Evolutionary conservation across 2,888 invertebrate genomes (phyloP).

Genomic region (Melipona bicolor): DNA sequence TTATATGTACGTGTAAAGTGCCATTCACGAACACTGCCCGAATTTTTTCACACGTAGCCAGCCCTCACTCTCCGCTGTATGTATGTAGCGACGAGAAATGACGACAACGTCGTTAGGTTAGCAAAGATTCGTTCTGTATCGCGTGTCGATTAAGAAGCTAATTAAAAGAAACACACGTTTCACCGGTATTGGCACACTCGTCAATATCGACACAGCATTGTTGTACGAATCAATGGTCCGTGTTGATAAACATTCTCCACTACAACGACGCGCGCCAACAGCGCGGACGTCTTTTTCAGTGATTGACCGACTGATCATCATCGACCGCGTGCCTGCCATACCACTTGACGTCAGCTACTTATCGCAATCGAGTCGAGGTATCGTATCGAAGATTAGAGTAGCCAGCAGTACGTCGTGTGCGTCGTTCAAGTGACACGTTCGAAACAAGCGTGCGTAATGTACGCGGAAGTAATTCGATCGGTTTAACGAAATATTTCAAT

Average conservation of each 20-base stretch:
- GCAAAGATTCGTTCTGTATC: constrained; percentile 18
- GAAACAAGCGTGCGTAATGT: neutral
- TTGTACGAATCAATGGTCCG: constrained; percentile 6
- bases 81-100: neutral
- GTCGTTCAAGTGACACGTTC: neutral
- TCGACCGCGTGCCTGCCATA: constrained; percentile 3
- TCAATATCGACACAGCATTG: constrained; percentile 1
- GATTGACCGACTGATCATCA: constrained; percentile 14
- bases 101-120: neutral
- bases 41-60: constrained; percentile 17
- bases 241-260: constrained; percentile 40
- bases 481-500: neutral
- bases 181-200: constrained; percentile 22
- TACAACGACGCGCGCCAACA: neutral
- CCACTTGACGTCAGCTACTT: constrained; percentile 9
- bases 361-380: neutral
- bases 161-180: constrained; percentile 23
- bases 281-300: constrained; percentile 5
- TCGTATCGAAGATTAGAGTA: neutral
- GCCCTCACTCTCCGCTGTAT: constrained; percentile 14
- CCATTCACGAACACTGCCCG: neutral
- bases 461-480: neutral
- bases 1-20: neutral
- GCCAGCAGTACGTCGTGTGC: too few species aligned
- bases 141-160: constrained; percentile 4